Conservation (phyloP, 2,888 invertebrate genomes). For the Electrophaes corylata region DNA sequence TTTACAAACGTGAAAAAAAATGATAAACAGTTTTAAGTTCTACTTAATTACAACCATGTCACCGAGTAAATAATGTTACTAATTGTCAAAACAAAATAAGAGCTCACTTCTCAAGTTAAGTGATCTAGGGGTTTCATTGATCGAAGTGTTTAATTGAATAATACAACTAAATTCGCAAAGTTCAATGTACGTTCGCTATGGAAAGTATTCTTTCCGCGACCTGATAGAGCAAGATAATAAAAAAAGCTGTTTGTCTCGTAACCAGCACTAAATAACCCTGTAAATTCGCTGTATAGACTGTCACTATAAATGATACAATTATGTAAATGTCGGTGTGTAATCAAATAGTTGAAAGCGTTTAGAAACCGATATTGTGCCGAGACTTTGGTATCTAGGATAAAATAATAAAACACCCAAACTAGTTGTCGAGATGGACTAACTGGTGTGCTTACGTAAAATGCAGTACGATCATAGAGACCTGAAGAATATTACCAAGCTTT, state of each 20-base stretch:
- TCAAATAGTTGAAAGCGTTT: constrained; percentile 51
- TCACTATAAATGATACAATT: constrained; percentile 45
- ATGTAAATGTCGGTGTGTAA: constrained; percentile 45
- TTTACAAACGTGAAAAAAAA: no score
- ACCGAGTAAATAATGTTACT: no score
- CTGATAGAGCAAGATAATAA: constrained; percentile 28
- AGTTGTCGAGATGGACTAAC: constrained; percentile 42
- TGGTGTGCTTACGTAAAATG: constrained; percentile 53
- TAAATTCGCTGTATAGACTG: constrained; percentile 35
- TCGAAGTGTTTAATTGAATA: constrained; percentile 34
- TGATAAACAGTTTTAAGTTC: no score
- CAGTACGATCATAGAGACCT: constrained; percentile 34
- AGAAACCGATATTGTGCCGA: constrained; percentile 56
- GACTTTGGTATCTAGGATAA: constrained; percentile 57
- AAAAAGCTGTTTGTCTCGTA: constrained; percentile 29
- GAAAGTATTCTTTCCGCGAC: constrained; percentile 37
- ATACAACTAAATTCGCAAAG: constrained; percentile 35
- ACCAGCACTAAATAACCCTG: constrained; percentile 33
- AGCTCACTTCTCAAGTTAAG: no score
- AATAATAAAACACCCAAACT: constrained; percentile 63
- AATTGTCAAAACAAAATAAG: no score
- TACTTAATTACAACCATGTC: no score
- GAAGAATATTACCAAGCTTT: background rate
- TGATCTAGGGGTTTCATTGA: no score
- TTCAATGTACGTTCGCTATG: constrained; percentile 39